Percentiles rank a stretch among this genome's conserved stretches.
Conservation (phyloP, 2,888 invertebrate species). For the Mesochorus sp. region DNA sequence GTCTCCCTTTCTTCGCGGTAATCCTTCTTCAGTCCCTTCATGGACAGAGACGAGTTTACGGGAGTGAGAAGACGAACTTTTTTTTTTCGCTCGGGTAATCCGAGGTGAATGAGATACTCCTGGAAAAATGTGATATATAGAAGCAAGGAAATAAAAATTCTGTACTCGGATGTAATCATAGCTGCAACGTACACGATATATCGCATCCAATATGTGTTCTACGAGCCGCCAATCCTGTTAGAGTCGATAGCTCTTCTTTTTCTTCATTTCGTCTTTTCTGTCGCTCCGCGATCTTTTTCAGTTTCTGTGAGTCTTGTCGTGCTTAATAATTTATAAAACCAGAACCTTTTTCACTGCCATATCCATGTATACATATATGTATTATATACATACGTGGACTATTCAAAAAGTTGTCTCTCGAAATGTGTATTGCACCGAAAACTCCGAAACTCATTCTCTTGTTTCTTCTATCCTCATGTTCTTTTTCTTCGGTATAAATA, state of each 20-base stretch:
- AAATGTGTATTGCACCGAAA: background rate
- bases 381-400: background rate
- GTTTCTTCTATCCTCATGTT: background rate
- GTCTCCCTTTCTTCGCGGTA: background rate
- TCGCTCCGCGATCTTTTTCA: background rate
- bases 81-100: constrained; percentile 33
- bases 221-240: constrained; percentile 33
- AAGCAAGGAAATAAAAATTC: constrained; percentile 19
- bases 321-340: constrained; percentile 36
- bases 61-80: constrained; percentile 1
- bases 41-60: background rate
- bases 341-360: background rate
- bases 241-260: constrained; percentile 21
- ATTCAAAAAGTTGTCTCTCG: constrained; percentile 3
- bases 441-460: background rate
- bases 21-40: background rate
- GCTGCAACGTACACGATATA: background rate
- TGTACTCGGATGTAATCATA: background rate
- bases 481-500: background rate
- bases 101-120: constrained; percentile 28
- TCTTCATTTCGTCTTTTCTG: background rate
- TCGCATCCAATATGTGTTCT: constrained; percentile 11
- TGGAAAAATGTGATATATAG: constrained; percentile 5
- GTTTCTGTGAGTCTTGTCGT: background rate
- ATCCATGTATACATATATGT: background rate